These are phyloP conservation scores for Betta splendens DNA, from an alignment of 2,797 vertebrate species.

Conservation along the genomic window DNA sequence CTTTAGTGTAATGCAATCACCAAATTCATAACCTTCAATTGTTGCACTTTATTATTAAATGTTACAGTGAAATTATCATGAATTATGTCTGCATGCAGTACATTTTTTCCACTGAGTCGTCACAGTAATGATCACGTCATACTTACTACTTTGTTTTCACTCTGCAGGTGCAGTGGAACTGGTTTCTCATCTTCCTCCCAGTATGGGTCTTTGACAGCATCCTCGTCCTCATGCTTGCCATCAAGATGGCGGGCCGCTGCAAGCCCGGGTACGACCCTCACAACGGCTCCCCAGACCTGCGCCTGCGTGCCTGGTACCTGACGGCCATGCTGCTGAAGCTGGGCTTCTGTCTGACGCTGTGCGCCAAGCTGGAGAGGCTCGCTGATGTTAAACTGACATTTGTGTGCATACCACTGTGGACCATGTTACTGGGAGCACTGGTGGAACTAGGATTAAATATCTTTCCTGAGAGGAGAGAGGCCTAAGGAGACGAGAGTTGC, in stretches of 20 bases:
- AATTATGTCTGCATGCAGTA: not conserved
- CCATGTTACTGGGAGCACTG: slow-evolving; percentile 89
- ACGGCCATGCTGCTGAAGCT: slow-evolving; percentile 92
- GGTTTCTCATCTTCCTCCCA: slow-evolving; percentile 96
- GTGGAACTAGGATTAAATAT: slow-evolving; percentile 91
- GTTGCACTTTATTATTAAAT: not conserved
- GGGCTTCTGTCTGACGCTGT: slow-evolving; percentile 92
- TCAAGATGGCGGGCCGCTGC: slow-evolving; percentile 94
- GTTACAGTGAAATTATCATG: not conserved
- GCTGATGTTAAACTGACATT: slow-evolving; percentile 86
- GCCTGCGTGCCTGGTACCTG: slow-evolving; percentile 92
- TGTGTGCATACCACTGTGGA: slow-evolving; percentile 94
- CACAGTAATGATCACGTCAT: not conserved
- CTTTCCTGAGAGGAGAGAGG: slow-evolving; percentile 88
- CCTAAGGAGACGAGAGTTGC: slow-evolving; percentile 58
- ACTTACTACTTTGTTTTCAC: not conserved
- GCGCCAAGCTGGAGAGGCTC: slow-evolving; percentile 89
- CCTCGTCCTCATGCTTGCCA: slow-evolving; percentile 92
- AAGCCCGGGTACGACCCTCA: slow-evolving; percentile 91
- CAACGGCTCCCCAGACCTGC: slow-evolving; percentile 90
- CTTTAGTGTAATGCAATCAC: not conserved
- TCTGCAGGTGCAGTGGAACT: slow-evolving; percentile 90
- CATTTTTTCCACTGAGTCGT: not conserved
- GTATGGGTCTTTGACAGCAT: slow-evolving; percentile 96
- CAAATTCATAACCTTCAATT: not conserved